phyloP scores from a whole-genome alignment of 2,113 vertebrate species.

The Zosterops borbonicus region DNA sequence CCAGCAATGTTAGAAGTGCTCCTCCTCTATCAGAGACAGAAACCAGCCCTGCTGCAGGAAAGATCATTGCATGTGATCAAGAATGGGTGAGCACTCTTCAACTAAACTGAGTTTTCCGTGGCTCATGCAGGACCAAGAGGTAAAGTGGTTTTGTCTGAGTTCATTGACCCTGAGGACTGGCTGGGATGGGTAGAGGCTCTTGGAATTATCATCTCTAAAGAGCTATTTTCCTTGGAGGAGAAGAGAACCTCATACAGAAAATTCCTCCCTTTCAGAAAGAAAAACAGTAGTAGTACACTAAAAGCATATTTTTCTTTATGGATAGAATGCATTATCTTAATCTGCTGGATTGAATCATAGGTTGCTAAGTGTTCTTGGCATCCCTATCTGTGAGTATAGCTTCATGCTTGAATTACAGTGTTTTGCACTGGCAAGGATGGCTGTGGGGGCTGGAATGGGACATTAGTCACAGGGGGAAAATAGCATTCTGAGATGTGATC shows the following conservation, averaged over 20 bases:
- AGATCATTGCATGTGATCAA: neutral
- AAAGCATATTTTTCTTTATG: neutral
- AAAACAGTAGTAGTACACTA: neutral
- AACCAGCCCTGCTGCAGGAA: neutral
- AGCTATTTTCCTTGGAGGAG: neutral
- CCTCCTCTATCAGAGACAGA: neutral
- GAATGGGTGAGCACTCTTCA: neutral
- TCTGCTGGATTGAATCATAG: neutral
- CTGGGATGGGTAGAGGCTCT: neutral
- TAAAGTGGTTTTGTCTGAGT: neutral
- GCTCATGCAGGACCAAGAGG: neutral
- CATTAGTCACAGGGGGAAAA: neutral
- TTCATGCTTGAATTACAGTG: neutral
- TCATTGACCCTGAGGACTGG: neutral
- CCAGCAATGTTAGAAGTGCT: neutral
- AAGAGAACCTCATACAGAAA: neutral
- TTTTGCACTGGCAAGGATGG: neutral
- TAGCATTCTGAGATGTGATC: neutral
- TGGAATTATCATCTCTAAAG: neutral
- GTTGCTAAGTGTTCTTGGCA: neutral
- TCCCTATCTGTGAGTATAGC: neutral
- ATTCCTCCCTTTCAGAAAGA: neutral
- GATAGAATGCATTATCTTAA: neutral
- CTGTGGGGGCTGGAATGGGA: neutral
- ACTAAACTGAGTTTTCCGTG: neutral